These are phyloP conservation scores for Cyclargus thomasi DNA, from an alignment of 1,140 invertebrate genomes.

Conservation along the genomic window DNA sequence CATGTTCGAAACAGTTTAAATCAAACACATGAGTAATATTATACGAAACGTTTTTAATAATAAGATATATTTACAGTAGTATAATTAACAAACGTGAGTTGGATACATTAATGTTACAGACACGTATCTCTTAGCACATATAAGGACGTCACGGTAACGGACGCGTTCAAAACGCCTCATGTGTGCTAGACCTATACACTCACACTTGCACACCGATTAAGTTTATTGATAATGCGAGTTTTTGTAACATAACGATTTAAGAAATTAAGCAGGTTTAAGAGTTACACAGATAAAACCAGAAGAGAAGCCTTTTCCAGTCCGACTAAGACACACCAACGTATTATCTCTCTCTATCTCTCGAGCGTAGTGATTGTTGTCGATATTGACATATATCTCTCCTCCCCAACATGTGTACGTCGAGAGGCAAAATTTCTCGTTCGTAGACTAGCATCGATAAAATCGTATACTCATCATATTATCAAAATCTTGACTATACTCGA, in stretches of 20 bases:
- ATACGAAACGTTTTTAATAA: conserved; percentile 71
- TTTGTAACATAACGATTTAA: not conserved
- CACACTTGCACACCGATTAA: conserved; percentile 30
- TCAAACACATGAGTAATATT: conserved; percentile 57
- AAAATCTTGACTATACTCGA: too few species aligned
- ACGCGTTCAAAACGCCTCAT: not conserved
- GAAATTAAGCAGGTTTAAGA: not conserved
- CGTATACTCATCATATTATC: too few species aligned
- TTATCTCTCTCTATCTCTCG: too few species aligned
- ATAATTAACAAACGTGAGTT: conserved; percentile 72
- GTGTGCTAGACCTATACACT: conserved; percentile 20
- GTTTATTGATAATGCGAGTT: conserved; percentile 8
- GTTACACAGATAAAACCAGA: too few species aligned
- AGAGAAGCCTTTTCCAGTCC: too few species aligned
- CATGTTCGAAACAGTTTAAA: conserved; percentile 30
- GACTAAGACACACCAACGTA: too few species aligned
- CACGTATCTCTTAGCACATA: conserved; percentile 38
- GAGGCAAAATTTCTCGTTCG: too few species aligned
- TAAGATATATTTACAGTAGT: conserved; percentile 73
- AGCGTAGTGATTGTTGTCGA: too few species aligned
- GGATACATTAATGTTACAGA: conserved; percentile 58
- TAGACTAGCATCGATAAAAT: too few species aligned
- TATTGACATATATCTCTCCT: too few species aligned
- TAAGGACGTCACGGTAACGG: conserved; percentile 32
- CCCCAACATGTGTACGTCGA: too few species aligned